Evolutionary conservation across 2,113 vertebrate species (phyloP), one percentile per base, ranked within the genome.

Genomic region (Rhinopomastus cyanomelas): DNA sequence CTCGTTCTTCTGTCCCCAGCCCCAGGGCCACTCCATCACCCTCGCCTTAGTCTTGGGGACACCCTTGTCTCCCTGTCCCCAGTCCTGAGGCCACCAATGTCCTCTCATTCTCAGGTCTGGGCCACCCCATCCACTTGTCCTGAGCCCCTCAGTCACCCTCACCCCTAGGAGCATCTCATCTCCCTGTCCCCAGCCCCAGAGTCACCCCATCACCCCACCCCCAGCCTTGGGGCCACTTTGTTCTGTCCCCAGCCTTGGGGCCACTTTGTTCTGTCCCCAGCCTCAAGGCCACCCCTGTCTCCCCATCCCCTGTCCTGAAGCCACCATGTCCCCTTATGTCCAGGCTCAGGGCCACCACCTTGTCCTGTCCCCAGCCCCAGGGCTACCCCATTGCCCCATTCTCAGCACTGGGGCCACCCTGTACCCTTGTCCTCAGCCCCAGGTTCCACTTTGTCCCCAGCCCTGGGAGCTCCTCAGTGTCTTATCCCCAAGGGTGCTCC

Each of bases 271-370:
- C 42, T n/a, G n/a, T n/a, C n/a, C 42, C 42, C 42, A 44, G 42
- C 42, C 42, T 17, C 42, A 44, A 17, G 8, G 52, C 29, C 53
- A 55, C 29, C 21, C 34, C 2, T 3, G 0, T 5, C 9, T 23
- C 36, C 56, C 19, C 6, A 22, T 16, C 42, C n/a, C 44, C 67
- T 26, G 14, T 39, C 16, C 30, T 19, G 46, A 3, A 56, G 17
- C 17, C 46, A 48, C 46, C 46, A 12, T 20, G 18, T 15, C 4
- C 42, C 11, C 53, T 17, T 3, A 10, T 46, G 48, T 19, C 42
- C 42, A 9, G 8, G 30, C 19, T 37, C 16, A 9, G 14, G 42
- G 42, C 5, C 65, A 37, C 22, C 34, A 2, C 3, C 0, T 5
- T 7, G 23, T 36, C 46, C 19, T 8, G 29, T 16, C 42, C 25